phyloP scores from a whole-genome alignment of 35 echinoderm and acorn worm genomes.

The Holothuria glaberrima region DNA sequence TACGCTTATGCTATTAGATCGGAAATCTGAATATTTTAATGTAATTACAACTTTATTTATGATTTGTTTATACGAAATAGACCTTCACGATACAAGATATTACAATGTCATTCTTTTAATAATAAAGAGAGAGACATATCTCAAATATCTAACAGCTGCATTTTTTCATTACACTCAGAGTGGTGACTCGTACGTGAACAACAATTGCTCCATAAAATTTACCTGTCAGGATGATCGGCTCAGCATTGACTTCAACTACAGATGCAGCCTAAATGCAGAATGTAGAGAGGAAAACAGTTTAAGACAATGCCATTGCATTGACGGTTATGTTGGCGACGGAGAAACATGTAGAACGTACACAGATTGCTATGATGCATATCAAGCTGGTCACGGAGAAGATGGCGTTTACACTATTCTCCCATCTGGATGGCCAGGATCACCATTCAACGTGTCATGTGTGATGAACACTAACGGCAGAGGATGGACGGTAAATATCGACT shows the following conservation, averaged over 20 bases:
- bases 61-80: not conserved
- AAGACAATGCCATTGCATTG: not conserved
- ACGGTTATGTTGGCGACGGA: not conserved
- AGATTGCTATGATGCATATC: not conserved
- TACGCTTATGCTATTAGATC: no score
- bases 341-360: not conserved
- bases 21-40: no score
- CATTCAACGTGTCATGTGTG: not conserved
- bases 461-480: not conserved
- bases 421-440: not conserved
- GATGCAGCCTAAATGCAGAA: not conserved
- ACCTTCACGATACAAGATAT: not conserved
- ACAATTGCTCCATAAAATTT: not conserved
- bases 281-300: not conserved
- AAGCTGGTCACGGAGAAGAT: not conserved
- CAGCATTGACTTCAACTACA: not conserved
- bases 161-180: not conserved
- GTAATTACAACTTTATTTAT: not conserved
- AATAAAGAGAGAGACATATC: not conserved
- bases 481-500: conserved; percentile 5
- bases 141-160: not conserved
- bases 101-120: not conserved
- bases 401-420: not conserved
- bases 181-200: not conserved
- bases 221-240: not conserved